Evolutionary conservation across 2,888 invertebrate genomes (phyloP), one percentile per base, ranked within the genome.

Genomic region (Watsonalla cultraria): DNA sequence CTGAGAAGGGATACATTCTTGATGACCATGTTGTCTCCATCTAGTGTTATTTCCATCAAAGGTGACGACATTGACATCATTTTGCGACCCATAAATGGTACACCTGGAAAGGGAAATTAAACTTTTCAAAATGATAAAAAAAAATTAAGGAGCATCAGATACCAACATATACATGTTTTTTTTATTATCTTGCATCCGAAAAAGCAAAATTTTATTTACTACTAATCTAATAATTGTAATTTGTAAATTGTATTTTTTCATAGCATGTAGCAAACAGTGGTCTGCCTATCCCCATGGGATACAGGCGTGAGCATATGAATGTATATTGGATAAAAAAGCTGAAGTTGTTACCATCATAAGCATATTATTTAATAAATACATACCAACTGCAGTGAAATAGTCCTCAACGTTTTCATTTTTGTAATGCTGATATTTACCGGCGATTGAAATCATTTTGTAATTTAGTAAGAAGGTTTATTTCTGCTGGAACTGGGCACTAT

Each of bases 361-460:
- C 11, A 37, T 42, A 24, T 11, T 33, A 8, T 51, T n/a, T 51
- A 7, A 47, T 11, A 37, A 11, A 34, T 58, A 80, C 91, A 76
- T 81, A 94, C 94, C 94, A 61, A 93, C 82, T 52, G 92, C 92
- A 72, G 86, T 85, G 65, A 93, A 94, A 74, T 93, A 94, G 59
- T 92, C 93, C 55, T 94, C 93, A 65, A 94, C 82, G 76, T 94
- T 93, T 73, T 94, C 94, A 81, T 93, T 94, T 70, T 90, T 92
- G 62, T 92, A 92, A 62, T 93, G 93, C 65, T 92, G 90, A 78
- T 93, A 94, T 75, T 91, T 93, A 67, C 94, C 94, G 54, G 83
- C 68, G 37, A 94, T 90, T 51, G 91, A 78, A 52, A 88, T 86
- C 93, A 93, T 94, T 67, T 74, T 82, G 9, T 2, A n/a, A 15